These are phyloP conservation scores for Parnassius mnemosyne DNA, from an alignment of 2,888 invertebrate genomes.

Conservation along the genomic window DNA sequence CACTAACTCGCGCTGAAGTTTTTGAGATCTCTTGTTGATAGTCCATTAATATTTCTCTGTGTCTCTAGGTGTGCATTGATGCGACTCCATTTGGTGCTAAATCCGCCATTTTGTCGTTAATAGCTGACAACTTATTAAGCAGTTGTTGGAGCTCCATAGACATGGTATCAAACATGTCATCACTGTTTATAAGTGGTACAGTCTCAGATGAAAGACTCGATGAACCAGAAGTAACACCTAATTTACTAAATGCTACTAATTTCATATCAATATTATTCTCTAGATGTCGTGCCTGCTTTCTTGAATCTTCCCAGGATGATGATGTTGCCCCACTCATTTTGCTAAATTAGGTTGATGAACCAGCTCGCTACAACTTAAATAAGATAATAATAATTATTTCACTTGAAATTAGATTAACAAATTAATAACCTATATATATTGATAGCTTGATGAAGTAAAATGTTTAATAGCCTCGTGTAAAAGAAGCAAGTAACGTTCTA, in stretches of 20 bases:
- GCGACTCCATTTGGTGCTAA: constrained; percentile 90
- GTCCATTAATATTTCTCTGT: constrained; percentile 96
- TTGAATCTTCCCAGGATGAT: constrained; percentile 82
- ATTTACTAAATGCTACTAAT: constrained; percentile 96
- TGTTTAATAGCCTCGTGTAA: no score
- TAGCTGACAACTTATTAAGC: constrained; percentile 86
- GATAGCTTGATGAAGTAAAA: no score
- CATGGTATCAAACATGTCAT: constrained; percentile 95
- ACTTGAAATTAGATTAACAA: no score
- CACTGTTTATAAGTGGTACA: constrained; percentile 91
- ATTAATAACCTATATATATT: no score
- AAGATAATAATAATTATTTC: no score
- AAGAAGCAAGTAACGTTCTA: no score
- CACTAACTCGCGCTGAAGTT: constrained; percentile 89
- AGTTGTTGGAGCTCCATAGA: constrained; percentile 95
- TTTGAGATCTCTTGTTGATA: constrained; percentile 96
- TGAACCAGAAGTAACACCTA: constrained; percentile 86
- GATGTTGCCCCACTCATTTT: constrained; percentile 21
- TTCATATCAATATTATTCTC: constrained; percentile 99
- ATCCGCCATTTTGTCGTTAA: constrained; percentile 93
- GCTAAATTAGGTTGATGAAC: background rate
- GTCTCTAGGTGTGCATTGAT: constrained; percentile 95
- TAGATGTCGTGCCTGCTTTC: constrained; percentile 94
- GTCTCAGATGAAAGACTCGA: constrained; percentile 83
- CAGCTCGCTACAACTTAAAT: background rate